Evolutionary conservation across 2,888 invertebrate species (phyloP).

Genomic region (Drosophila infuscata): DNA sequence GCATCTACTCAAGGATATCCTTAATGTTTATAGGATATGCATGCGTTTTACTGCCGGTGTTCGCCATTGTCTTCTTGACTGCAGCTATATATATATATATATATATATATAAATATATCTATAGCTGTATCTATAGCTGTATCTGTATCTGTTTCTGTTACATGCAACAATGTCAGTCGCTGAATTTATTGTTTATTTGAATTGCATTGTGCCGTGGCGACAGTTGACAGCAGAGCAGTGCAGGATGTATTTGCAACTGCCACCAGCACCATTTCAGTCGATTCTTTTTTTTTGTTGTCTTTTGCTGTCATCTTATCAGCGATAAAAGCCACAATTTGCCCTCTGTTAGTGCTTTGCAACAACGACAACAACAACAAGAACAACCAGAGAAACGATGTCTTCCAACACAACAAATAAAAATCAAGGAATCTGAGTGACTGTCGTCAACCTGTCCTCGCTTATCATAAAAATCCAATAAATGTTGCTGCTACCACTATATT

Average conservation of each 20-base stretch:
- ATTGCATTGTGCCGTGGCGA: slow-evolving; percentile 62
- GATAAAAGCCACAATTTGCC: slow-evolving; percentile 68
- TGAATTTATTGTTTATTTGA: slow-evolving; percentile 79
- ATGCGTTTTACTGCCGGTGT: slow-evolving; percentile 62
- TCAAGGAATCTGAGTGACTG: slow-evolving; percentile 39
- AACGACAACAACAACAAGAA: slow-evolving; percentile 13
- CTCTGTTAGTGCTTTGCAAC: slow-evolving; percentile 53
- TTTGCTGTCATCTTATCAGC: slow-evolving; percentile 51
- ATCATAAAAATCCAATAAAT: slow-evolving; percentile 78
- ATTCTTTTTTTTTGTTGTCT: slow-evolving; percentile 13
- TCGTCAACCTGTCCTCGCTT: slow-evolving; percentile 58
- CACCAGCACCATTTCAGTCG: slow-evolving; percentile 11
- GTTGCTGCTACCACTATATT: slow-evolving; percentile 25
- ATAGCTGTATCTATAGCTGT: neutral
- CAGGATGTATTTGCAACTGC: slow-evolving; percentile 10
- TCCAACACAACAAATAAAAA: slow-evolving; percentile 28
- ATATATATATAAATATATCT: slow-evolving; percentile 40
- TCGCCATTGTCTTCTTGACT: slow-evolving; percentile 46
- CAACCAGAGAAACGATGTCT: slow-evolving; percentile 6
- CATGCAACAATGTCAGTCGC: slow-evolving; percentile 68
- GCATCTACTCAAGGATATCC: slow-evolving; percentile 82
- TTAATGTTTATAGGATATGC: slow-evolving; percentile 79
- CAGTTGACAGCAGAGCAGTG: slow-evolving; percentile 1
- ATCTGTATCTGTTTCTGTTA: slow-evolving; percentile 49
- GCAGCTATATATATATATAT: neutral